phyloP scores from a whole-genome alignment of 1,140 invertebrate species.

The Cotesia glomerata region DNA sequence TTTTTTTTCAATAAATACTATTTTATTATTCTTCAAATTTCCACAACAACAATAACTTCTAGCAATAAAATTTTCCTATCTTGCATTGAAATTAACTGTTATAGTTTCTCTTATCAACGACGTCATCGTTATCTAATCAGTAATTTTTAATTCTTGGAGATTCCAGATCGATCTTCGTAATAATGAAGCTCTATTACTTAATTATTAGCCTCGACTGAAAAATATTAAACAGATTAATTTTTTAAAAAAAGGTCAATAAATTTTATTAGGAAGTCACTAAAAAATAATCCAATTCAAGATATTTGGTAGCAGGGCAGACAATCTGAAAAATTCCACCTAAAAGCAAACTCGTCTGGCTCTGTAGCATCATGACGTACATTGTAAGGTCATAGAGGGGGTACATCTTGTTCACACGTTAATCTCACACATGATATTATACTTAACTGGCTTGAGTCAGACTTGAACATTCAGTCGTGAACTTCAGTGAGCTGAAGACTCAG shows the following conservation, averaged over 20 bases:
- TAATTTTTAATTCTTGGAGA: neutral
- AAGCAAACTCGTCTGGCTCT: neutral
- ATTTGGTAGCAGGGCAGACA: too few species aligned
- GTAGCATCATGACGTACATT: neutral
- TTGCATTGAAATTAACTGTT: too few species aligned
- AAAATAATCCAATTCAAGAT: too few species aligned
- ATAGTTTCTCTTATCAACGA: neutral
- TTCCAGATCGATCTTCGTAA: neutral
- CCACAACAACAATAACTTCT: too few species aligned
- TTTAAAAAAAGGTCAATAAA: too few species aligned
- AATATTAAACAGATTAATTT: too few species aligned
- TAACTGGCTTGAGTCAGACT: neutral
- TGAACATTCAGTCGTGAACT: neutral
- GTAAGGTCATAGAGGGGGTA: neutral
- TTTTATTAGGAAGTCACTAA: too few species aligned
- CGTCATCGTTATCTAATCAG: neutral
- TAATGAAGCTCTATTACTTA: neutral
- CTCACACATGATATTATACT: neutral
- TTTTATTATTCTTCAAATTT: too few species aligned
- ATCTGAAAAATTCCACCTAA: too few species aligned
- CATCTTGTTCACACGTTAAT: neutral
- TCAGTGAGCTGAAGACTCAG: neutral
- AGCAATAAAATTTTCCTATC: too few species aligned
- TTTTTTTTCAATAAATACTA: too few species aligned
- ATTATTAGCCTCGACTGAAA: too few species aligned